Evolutionary conservation across 2,888 invertebrate species (phyloP).

Genomic region (Ochlodes sylvanus): DNA sequence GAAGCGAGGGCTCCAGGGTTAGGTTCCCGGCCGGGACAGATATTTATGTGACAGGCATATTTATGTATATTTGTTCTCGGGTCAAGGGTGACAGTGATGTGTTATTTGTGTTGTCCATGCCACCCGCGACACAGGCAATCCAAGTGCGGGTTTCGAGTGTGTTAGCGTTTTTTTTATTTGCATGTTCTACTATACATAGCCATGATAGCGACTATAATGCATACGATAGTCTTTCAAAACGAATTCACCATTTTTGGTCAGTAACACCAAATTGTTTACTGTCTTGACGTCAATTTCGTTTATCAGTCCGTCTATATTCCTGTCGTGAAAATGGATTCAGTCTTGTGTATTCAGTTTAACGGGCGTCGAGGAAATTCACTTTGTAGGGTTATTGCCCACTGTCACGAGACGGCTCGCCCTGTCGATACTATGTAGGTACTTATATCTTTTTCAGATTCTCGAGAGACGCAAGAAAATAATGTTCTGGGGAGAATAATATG

Average conservation of each 20-base stretch:
- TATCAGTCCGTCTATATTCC: slow-evolving; percentile 30
- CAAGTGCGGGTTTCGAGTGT: no score
- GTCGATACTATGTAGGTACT: slow-evolving; percentile 11
- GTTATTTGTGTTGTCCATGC: no score
- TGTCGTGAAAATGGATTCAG: slow-evolving; percentile 34
- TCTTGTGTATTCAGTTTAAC: slow-evolving; percentile 38
- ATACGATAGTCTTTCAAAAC: neutral
- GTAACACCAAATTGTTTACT: slow-evolving; percentile 10
- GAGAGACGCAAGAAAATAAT: slow-evolving; percentile 3
- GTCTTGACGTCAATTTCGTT: slow-evolving; percentile 19
- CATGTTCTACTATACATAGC: no score
- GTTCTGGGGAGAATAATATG: no score
- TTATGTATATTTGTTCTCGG: no score
- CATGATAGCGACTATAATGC: no score
- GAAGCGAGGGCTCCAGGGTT: no score
- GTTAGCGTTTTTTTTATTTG: no score
- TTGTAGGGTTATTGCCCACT: slow-evolving; percentile 36
- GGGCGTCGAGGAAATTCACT: slow-evolving; percentile 37
- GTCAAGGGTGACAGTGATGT: no score
- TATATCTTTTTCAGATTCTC: slow-evolving; percentile 17
- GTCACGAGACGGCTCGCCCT: slow-evolving; percentile 32
- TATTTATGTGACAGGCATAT: no score
- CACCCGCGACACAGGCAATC: no score
- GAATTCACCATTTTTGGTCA: neutral
- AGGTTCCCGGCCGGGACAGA: no score